These are phyloP conservation scores for Galleria mellonella DNA, from an alignment of 1,140 invertebrate species.

Conservation along the genomic window DNA sequence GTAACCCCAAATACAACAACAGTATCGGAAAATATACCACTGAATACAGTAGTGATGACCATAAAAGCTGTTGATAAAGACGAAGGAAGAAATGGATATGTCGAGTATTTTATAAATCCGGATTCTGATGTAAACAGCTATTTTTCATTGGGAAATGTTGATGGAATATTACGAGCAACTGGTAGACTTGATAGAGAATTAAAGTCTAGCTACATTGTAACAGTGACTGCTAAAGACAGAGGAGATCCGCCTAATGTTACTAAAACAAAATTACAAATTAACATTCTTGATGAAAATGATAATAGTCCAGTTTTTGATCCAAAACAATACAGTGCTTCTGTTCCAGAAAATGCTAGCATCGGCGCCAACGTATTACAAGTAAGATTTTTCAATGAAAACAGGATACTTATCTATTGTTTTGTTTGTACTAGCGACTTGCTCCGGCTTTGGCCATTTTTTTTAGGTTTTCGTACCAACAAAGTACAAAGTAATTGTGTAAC, in stretches of 20 bases:
- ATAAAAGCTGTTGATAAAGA: constrained; percentile 94
- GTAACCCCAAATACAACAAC: constrained; percentile 85
- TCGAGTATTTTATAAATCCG: constrained; percentile 86
- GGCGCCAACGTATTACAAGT: constrained; percentile 92
- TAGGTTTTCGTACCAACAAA: too few relatives aligned
- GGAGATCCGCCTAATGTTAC: constrained; percentile 88
- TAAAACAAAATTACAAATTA: constrained; percentile 81
- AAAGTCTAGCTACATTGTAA: constrained; percentile 85
- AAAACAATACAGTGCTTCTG: constrained; percentile 88
- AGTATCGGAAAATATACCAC: constrained; percentile 90
- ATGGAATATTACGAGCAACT: constrained; percentile 89
- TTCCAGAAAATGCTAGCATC: constrained; percentile 95
- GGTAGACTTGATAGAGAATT: constrained; percentile 90
- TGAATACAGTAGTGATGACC: constrained; percentile 92
- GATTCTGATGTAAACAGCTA: constrained; percentile 75
- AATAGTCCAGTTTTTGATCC: constrained; percentile 94
- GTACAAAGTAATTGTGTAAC: too few relatives aligned
- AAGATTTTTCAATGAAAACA: constrained; percentile 14
- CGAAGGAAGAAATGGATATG: constrained; percentile 94
- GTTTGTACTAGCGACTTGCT: too few relatives aligned
- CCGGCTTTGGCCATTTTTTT: too few relatives aligned
- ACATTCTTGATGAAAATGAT: constrained; percentile 94
- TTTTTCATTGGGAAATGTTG: constrained; percentile 90
- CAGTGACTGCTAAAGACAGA: constrained; percentile 89
- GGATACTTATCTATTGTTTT: too few relatives aligned